phyloP scores from a whole-genome alignment of 2,888 invertebrate genomes.

The Drosophila subquinaria region DNA sequence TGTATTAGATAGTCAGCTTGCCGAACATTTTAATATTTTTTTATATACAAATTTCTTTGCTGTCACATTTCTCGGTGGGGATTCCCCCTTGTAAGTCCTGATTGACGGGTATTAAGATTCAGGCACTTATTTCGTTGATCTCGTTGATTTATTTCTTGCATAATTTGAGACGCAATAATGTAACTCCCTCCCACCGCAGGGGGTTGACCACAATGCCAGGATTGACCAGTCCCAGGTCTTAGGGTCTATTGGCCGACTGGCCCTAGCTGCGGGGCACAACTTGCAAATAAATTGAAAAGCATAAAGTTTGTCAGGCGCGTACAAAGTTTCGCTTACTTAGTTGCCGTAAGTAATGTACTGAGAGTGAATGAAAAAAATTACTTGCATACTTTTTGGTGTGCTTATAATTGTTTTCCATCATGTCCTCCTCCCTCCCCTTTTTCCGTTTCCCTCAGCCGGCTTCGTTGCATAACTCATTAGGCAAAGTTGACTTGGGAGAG shows the following conservation, averaged over 20 bases:
- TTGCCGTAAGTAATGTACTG: constrained; percentile 57
- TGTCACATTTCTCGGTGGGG: constrained; percentile 33
- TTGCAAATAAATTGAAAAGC: constrained; percentile 74
- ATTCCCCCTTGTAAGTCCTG: constrained; percentile 48
- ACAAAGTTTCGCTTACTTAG: constrained; percentile 51
- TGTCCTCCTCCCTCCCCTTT: not conserved
- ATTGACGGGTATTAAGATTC: constrained; percentile 57
- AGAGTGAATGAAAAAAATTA: constrained; percentile 48
- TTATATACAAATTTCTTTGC: too few species aligned
- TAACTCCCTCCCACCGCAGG: constrained; percentile 1
- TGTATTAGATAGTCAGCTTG: not conserved
- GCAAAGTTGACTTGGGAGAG: constrained; percentile 54
- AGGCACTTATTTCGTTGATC: constrained; percentile 62
- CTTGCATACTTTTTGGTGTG: constrained; percentile 74
- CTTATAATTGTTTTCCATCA: constrained; percentile 73
- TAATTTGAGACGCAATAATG: constrained; percentile 61
- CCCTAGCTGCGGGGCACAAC: constrained; percentile 31
- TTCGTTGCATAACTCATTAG: constrained; percentile 72
- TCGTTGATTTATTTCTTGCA: constrained; percentile 75
- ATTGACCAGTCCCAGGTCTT: constrained; percentile 15
- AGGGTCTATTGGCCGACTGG: constrained; percentile 9
- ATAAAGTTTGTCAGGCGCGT: constrained; percentile 67
- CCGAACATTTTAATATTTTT: not conserved
- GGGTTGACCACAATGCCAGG: constrained; percentile 37
- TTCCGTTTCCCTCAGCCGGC: not conserved